Base-by-base conservation (phyloP, 2,113 vertebrate genomes). In the Solea senegalensis region DNA sequence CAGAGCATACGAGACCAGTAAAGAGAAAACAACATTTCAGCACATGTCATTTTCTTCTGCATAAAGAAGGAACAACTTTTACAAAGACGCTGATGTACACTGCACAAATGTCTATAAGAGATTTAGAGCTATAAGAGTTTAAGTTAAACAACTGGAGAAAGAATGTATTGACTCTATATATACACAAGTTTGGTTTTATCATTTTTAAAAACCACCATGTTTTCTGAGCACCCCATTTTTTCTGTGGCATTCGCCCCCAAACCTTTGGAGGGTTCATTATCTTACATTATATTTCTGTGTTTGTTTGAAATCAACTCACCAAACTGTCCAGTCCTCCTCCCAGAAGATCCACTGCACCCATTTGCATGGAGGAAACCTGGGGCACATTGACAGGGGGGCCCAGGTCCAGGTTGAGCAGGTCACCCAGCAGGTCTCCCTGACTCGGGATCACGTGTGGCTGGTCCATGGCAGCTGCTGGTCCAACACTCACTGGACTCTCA, bases 321-420 rank as follows among this genome's bases (percentile, higher is more conserved):
- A 99, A 87, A 81, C 95, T 97, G 91, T 99, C 97, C 71, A 99
- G 91, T 9, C 97, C 97, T 78, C 97, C 97, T 79, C 97, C 97
- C 56, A 99, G 92, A 51, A 99, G 97, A 80, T 99, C 97, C 83
- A 98, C 96, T 0, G 96, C 97, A 15, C 96, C 97, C 95, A 98
- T 98, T 89, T 98, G 97, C 93, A 97, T 96, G 83, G 94, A 92
- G 48, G 95, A 95, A 34, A 97, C 96, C 74, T 98, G 97, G 8
- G 96, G 96, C 52, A 98, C 96, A 6, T 97, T 98, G 88, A 96
- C 95, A 0, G 97, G 96, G 0, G 97, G 97, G 3, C 96, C 96
- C 53, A 97, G 94, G 83, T 98, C 97, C 81, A 98, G 94, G 92
- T 97, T 99, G 76, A 99, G 94, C 60, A 99, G 95, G 83, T 99